Evolutionary conservation across 2,113 vertebrate genomes (phyloP).

Genomic region (Onychostruthus taczanowskii): DNA sequence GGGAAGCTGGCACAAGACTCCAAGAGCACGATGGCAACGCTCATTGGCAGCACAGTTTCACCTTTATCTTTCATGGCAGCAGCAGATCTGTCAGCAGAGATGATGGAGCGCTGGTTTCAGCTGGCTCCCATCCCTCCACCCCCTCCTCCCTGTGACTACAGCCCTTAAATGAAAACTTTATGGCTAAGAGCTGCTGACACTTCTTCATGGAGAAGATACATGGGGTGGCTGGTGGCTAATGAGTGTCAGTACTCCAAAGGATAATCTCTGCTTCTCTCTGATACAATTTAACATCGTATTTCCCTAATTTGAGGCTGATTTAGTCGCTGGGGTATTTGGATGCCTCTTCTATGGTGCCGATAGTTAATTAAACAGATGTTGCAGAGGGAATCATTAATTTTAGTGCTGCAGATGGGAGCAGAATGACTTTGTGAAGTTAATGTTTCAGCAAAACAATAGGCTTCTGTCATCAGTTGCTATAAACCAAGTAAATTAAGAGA

Average conservation of each 20-base stretch:
- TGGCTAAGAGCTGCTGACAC: constrained; percentile 53
- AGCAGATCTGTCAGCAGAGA: not conserved
- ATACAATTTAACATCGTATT: constrained; percentile 81
- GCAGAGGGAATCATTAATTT: constrained; percentile 86
- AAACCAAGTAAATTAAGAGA: constrained; percentile 82
- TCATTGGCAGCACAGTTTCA: not conserved
- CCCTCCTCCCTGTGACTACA: not conserved
- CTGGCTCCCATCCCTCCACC: not conserved
- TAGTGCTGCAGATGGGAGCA: constrained; percentile 81
- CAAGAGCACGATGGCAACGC: rapidly evolving
- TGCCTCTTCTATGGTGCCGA: constrained; percentile 78
- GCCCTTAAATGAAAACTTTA: constrained; percentile 66
- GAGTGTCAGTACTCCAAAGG: constrained; percentile 74
- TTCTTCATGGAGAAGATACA: constrained; percentile 75
- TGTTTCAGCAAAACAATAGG: constrained; percentile 85
- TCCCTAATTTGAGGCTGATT: constrained; percentile 83
- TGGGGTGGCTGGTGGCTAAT: constrained; percentile 73
- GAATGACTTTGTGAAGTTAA: constrained; percentile 85
- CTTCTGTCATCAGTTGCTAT: constrained; percentile 82
- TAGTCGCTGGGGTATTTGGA: constrained; percentile 82
- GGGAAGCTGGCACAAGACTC: not conserved
- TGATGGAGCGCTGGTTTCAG: not conserved
- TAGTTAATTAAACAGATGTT: constrained; percentile 88
- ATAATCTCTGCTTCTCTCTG: constrained; percentile 78
- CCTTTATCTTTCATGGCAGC: not conserved